A percentile compares a stretch with the other conserved stretches of the same genome.
These are phyloP conservation scores for Caenorhabditis briggsae DNA, from an alignment of 1,140 invertebrate species.

Conservation along the genomic window DNA sequence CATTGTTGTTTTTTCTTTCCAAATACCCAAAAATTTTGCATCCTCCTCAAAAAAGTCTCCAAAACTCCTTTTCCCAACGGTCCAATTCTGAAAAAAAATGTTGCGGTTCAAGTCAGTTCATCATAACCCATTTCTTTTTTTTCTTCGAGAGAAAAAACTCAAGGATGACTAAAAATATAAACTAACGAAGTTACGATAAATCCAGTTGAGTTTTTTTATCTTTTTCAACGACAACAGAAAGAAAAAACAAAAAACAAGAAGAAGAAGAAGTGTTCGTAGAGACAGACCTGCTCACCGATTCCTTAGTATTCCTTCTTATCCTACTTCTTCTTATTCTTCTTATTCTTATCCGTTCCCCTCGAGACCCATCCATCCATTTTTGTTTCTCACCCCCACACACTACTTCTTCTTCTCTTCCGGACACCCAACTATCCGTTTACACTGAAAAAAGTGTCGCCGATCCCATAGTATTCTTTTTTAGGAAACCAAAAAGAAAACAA, in stretches of 20 bases:
- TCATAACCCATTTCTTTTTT: conserved; percentile 35
- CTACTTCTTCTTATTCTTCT: background rate
- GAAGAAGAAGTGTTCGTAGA: conserved; percentile 23
- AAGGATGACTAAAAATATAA: background rate
- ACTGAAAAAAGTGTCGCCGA: conserved; percentile 47
- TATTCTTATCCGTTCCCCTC: background rate
- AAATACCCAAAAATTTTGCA: background rate
- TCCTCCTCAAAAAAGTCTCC: background rate
- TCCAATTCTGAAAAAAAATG: background rate
- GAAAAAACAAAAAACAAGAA: conserved; percentile 37
- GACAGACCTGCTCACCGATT: conserved; percentile 46
- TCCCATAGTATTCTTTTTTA: background rate
- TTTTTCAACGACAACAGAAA: no score
- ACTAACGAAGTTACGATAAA: conserved; percentile 6
- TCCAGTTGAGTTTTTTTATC: conserved; percentile 7
- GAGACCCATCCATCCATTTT: conserved; percentile 48
- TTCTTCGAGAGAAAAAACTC: background rate
- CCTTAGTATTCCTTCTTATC: background rate
- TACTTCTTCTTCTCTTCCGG: conserved; percentile 19
- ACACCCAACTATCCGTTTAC: conserved; percentile 23
- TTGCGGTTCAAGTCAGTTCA: conserved; percentile 29
- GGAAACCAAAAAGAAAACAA: no score
- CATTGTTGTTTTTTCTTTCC: background rate
- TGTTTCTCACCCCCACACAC: conserved; percentile 42
- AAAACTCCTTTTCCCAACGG: background rate